Evolutionary conservation across 2,888 invertebrate genomes (phyloP), one percentile per base, ranked within the genome.

Genomic region (Disparrhopalites patrizii): DNA sequence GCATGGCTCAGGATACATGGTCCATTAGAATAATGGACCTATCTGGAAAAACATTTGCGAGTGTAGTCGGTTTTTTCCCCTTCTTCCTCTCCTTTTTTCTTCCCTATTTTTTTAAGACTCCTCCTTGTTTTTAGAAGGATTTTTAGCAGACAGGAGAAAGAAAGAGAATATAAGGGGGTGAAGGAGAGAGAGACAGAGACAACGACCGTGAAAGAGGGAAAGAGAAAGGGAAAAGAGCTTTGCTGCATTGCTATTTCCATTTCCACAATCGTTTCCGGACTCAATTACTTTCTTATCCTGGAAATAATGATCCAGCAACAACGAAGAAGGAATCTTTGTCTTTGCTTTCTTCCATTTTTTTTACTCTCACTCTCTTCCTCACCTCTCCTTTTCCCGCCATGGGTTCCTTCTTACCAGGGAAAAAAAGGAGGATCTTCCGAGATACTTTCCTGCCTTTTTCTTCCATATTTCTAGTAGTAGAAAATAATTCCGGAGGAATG

Each of bases 261-360:
- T 69, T 61, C 65, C 68, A 60, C 55, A 62, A 65, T 66, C 70
- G 62, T 70, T 68, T 68, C 62, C 64, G 50, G 63, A 54, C 54
- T 56, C 66, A 70, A 70, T 68, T 64, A 64, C 68, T 70, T 70
- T 70, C 68, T 68, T 70, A 68, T 70, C 68, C 68, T 62, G 54
- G 38, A 56, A 64, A 67, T 69, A 67, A 69, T 65, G 65, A 67
- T 65, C 67, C 54, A 47, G 51, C 56, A 62, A 66, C 43, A 18
- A 61, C 61, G n/a, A n/a, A n/a, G n/a, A n/a, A n/a, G n/a, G 20
- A 61, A 47, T 47, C 51, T 50, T 54, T 58, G 18, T 25, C 30
- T 25, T 38, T 43, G 27, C 61, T 27, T 58, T 65, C 33, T 27
- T 20, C 23, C 51, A 33, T 65, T 54, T 33, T 51, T 38, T 51